These are phyloP conservation scores for Trachelus troglodyta DNA, from an alignment of 2,888 invertebrate genomes.

Conservation along the genomic window DNA sequence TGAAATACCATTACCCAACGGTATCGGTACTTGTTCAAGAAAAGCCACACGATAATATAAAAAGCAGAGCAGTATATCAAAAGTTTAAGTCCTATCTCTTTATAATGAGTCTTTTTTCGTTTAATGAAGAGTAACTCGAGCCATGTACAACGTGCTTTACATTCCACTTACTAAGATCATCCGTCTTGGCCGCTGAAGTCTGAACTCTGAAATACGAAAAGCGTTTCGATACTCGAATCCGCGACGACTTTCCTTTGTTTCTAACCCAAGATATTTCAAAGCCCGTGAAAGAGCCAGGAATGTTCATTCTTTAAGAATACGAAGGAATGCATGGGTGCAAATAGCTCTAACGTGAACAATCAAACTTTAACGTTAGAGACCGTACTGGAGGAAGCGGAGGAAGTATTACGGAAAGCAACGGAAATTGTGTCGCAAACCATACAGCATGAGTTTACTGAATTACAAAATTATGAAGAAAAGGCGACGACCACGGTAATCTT, in stretches of 20 bases:
- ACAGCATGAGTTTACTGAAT: conserved; percentile 26
- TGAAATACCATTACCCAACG: background rate
- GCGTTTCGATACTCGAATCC: background rate
- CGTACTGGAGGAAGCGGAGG: conserved; percentile 29
- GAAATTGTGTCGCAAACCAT: conserved; percentile 34
- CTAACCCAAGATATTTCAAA: background rate
- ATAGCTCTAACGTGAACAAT: background rate
- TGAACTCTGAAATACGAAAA: background rate
- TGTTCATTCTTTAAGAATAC: background rate
- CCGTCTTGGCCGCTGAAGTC: background rate
- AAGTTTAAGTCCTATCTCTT: background rate
- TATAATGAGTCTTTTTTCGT: background rate
- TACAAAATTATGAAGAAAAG: conserved; percentile 32
- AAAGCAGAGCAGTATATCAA: background rate
- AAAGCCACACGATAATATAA: background rate
- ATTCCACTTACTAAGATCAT: background rate
- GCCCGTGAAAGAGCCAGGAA: background rate
- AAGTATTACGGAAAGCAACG: conserved; percentile 28
- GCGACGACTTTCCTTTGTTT: background rate
- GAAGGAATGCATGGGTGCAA: background rate
- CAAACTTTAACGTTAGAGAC: background rate
- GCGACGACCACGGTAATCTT: conserved; percentile 11
- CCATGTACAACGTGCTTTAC: background rate
- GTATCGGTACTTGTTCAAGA: background rate
- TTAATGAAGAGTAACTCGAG: background rate